A percentile compares a stretch with the other conserved stretches of the same genome.
Evolutionary conservation across 2,113 vertebrate genomes (phyloP).

Genomic region (Melanerpes formicivorus): DNA sequence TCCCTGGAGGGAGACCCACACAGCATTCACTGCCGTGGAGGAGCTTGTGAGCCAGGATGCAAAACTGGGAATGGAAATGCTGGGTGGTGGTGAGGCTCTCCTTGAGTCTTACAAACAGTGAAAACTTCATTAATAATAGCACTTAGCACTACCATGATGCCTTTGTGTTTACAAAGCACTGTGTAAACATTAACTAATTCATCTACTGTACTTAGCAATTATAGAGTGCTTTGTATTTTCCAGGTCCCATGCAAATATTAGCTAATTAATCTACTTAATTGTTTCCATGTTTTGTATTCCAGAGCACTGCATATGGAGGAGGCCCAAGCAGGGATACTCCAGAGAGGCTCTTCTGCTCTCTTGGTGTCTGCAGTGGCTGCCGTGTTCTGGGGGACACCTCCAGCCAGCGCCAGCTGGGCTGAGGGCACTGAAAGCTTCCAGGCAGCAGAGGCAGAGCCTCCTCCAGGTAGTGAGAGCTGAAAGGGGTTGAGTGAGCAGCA

Average conservation of each 20-base stretch:
- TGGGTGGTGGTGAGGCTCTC: background rate
- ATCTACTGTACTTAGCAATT: slow-evolving; percentile 31
- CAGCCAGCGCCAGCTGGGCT: background rate
- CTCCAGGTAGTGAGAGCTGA: background rate
- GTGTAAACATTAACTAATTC: slow-evolving; percentile 42
- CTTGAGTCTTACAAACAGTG: background rate
- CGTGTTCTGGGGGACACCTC: background rate
- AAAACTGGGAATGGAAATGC: background rate
- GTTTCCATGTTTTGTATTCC: background rate
- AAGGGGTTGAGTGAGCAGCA: background rate
- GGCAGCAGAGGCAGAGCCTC: background rate
- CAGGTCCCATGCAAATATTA: slow-evolving; percentile 30
- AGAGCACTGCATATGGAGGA: background rate
- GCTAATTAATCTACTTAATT: slow-evolving; percentile 46
- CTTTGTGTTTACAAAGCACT: slow-evolving; percentile 8
- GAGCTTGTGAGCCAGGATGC: background rate
- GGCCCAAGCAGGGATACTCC: background rate
- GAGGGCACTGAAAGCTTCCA: background rate
- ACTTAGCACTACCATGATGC: background rate
- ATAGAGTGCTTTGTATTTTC: slow-evolving; percentile 25
- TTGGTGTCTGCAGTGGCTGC: accelerated
- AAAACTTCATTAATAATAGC: slow-evolving; percentile 28
- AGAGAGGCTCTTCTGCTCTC: background rate
- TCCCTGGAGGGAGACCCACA: background rate
- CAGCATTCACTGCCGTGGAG: accelerated